These are phyloP conservation scores for Caenorhabditis remanei DNA, from an alignment of 1,140 invertebrate species.

Conservation along the genomic window DNA sequence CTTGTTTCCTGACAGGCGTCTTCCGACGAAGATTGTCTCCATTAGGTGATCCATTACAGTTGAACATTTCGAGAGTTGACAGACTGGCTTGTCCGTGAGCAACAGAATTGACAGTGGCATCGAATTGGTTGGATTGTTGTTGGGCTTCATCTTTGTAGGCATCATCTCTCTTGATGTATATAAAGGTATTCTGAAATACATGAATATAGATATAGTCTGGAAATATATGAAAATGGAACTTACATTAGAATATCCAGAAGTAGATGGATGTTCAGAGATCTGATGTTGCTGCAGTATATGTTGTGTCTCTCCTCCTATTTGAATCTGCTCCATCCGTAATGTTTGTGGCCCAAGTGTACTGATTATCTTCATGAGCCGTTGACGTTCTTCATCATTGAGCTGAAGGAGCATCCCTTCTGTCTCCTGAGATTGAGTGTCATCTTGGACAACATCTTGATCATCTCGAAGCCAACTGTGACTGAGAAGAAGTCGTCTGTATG, in stretches of 20 bases:
- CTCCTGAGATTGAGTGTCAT: background rate
- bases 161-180: slow-evolving; percentile 7
- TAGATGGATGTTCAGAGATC: background rate
- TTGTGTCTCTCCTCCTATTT: background rate
- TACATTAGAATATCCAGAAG: slow-evolving; percentile 14
- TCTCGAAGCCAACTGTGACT: too few species aligned
- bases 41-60: background rate
- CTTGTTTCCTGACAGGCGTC: background rate
- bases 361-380: slow-evolving; percentile 13
- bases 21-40: background rate
- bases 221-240: background rate
- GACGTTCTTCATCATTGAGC: slow-evolving; percentile 40
- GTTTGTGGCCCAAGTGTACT: slow-evolving; percentile 40
- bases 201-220: background rate
- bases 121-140: slow-evolving; percentile 36
- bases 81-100: slow-evolving; percentile 30
- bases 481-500: too few species aligned
- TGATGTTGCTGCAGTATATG: slow-evolving; percentile 31
- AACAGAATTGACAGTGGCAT: slow-evolving; percentile 35
- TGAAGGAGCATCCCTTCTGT: background rate
- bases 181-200: background rate
- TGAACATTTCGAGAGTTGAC: slow-evolving; percentile 28
- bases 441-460: slow-evolving; percentile 34
- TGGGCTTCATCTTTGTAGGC: slow-evolving; percentile 3
- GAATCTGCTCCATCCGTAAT: background rate